Percentiles rank a stretch among this genome's conserved stretches.
Evolutionary conservation across 2,888 invertebrate species (phyloP).

Genomic region (Cryptocephalus primarius): DNA sequence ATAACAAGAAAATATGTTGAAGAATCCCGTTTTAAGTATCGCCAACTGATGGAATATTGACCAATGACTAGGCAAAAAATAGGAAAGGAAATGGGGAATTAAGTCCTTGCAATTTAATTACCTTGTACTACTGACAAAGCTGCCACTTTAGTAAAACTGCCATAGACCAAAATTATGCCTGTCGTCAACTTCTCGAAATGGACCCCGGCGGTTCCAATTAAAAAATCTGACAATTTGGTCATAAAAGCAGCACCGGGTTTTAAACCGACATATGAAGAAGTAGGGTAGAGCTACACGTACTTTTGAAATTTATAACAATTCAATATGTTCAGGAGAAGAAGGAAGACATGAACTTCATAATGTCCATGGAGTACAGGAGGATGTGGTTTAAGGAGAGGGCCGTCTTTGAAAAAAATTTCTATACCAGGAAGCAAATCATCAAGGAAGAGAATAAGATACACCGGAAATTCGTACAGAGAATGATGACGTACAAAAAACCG

Average conservation of each 20-base stretch:
- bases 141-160: no score
- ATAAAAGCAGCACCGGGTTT: conserved; percentile 26
- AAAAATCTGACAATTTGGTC: conserved; percentile 45
- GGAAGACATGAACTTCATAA: conserved; percentile 37
- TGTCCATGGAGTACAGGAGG: conserved; percentile 47
- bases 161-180: no score
- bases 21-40: no score
- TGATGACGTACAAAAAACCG: conserved; percentile 19
- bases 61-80: no score
- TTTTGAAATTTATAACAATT: not conserved
- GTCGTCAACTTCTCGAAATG: conserved; percentile 31
- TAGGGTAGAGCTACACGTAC: conserved; percentile 17
- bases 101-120: no score
- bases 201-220: conserved; percentile 39
- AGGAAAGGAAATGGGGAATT: no score
- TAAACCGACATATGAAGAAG: conserved; percentile 46
- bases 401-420: conserved; percentile 44
- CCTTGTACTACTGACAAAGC: no score
- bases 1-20: no score
- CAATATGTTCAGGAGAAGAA: conserved; percentile 15
- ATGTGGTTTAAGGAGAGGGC: conserved; percentile 48
- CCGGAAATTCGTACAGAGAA: conserved; percentile 25
- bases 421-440: conserved; percentile 41
- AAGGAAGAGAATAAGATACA: conserved; percentile 38
- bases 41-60: no score